Evolutionary conservation across 2,113 vertebrate species (phyloP).

Genomic region (Muscicapa adusta): DNA sequence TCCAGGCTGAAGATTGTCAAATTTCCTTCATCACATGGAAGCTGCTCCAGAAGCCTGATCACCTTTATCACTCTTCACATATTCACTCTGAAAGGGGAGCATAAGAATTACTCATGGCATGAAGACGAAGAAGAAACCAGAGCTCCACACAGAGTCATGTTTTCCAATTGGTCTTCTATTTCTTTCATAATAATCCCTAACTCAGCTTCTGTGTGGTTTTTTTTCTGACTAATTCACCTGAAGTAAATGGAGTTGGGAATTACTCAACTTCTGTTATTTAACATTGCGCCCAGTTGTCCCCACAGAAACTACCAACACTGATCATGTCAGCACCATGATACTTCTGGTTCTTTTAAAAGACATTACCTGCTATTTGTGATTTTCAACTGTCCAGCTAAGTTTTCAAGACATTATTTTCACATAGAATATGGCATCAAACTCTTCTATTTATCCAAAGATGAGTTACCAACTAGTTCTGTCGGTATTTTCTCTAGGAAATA

Average conservation of each 20-base stretch:
- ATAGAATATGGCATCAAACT: not conserved
- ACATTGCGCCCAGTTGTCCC: not conserved
- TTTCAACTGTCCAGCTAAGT: not conserved
- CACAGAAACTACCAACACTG: not conserved
- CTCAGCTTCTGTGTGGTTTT: rapidly evolving
- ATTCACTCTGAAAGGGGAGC: not conserved
- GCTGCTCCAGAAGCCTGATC: not conserved
- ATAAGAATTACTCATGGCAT: not conserved
- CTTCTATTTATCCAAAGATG: not conserved
- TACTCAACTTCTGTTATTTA: not conserved
- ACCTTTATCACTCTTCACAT: not conserved
- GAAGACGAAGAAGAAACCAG: not conserved
- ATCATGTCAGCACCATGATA: rapidly evolving
- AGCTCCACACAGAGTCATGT: not conserved
- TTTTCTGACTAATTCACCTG: not conserved
- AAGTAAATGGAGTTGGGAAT: not conserved
- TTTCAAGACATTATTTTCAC: not conserved
- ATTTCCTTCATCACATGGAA: not conserved
- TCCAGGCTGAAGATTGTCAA: not conserved
- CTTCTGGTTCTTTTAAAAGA: not conserved
- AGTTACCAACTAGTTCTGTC: not conserved
- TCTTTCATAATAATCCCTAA: not conserved
- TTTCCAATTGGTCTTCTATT: not conserved
- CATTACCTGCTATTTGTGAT: not conserved
- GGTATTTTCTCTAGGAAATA: not conserved